Evolutionary conservation across 2,797 vertebrate species (phyloP), one percentile per base, ranked within the genome.

Genomic region (Ambastaia sidthimunki): DNA sequence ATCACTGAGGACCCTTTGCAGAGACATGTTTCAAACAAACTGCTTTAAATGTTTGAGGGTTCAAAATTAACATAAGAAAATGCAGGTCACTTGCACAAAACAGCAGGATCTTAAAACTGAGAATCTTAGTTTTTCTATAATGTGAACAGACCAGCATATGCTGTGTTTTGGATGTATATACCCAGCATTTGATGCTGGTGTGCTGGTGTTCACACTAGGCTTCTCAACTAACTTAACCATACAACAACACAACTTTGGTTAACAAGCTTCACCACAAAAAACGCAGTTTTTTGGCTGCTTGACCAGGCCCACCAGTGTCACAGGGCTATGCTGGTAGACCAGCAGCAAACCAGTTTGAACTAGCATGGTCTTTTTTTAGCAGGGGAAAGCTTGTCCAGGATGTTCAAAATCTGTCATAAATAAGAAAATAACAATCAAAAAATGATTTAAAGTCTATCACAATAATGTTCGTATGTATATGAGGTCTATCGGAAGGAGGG

Each of bases 381-480:
- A 23, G 55, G 13, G 6, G 5, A 7, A 1, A 13, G 65, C n/a
- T 7, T 57, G 28, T 13, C 4, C 28, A 50, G 4, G 59, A 34
- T 60, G n/a, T 70, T 62, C 41, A 16, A 50, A 19, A 63, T 19
- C 4, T 34, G 52, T 52, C 41, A 41, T 63, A 71, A 37, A 37
- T 12, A 70, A 70, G 23, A 48, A 34, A 67, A 60, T 23, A 37
- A 4, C 25, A 48, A 66, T 34, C 37, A 37, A 37, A 31, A 60
- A 71, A 50, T 25, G 9, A n/a, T 41, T 70, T 60, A 3, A 71
- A 34, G 67, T 57, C 31, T 74, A 57, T 34, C 60, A 74, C 70
- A 66, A 59, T 31, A 67, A 66, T 73, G 23, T 28, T 10, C 55
- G 13, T 21, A 44, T 13, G 37, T 23, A 21, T 44, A 68, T 44